Base-by-base conservation (phyloP, 1,140 invertebrate genomes). In the Drosophila athabasca region DNA sequence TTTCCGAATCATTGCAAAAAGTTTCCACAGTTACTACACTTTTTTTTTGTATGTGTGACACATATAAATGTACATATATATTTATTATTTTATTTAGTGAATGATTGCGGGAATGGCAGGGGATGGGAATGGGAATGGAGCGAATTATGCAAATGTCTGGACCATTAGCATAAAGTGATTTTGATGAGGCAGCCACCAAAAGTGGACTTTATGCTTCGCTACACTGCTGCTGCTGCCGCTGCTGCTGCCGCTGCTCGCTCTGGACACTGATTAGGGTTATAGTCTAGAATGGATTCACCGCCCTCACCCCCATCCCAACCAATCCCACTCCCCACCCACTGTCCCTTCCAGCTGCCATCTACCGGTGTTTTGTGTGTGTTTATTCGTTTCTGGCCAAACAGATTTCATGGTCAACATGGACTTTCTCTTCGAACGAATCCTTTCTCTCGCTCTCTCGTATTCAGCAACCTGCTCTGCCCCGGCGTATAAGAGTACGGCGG, bases 131-230 rank as follows among this genome's bases (percentile, higher is more conserved):
- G n/a, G 62, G 44, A 35, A 5, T 26, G 22, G 43, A 64, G 59
- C 66, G 68, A 87, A 85, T 85, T 85, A 85, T 85, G 82, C 83
- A 82, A 85, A 85, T 85, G 82, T 67, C 48, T 70, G 49, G 62
- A 73, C 73, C 75, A 85, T 85, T 85, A 85, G 81, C 81, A 85
- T 85, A 85, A 85, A 85, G 83, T 85, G 81, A 85, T 85, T 87
- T 85, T 85, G 81, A 85, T 85, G 81, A 85, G 81, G 74, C 81
- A 39, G 0, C 11, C 35, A 87, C 78, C 77, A 85, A 81, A 70
- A 85, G 81, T 85, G 82, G 81, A 85, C 81, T 85, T 85, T 87
- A 85, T 87, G 81, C 61, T 81, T 82, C 82, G 82, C 82, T 78
- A 79, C 48, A 5, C 24, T 26, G 24, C 62, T 85, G 24, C 62